A percentile compares a stretch with the other conserved stretches of the same genome.
phyloP scores from a whole-genome alignment of 2,888 invertebrate species.

The Poecilus cupreus region DNA sequence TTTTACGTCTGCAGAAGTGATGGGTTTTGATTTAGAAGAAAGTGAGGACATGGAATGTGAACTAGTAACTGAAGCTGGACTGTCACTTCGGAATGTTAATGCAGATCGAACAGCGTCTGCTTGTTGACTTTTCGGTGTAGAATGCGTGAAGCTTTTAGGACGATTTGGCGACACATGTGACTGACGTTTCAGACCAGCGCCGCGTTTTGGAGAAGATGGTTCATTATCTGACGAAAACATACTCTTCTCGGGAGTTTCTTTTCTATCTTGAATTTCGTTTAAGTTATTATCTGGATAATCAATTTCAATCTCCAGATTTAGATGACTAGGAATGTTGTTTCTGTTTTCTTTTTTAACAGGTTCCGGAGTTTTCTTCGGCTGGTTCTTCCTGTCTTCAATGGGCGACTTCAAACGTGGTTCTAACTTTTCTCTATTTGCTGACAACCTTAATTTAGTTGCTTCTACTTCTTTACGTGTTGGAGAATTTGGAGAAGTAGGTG shows the following conservation, averaged over 20 bases:
- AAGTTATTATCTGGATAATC: slow-evolving; percentile 66
- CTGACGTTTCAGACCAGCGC: slow-evolving; percentile 55
- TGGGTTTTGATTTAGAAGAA: slow-evolving; percentile 41
- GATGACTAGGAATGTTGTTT: slow-evolving; percentile 64
- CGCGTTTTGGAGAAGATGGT: slow-evolving; percentile 41
- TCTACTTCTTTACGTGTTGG: slow-evolving; percentile 67
- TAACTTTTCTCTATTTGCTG: slow-evolving; percentile 69
- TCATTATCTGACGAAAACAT: slow-evolving; percentile 51
- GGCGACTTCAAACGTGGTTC: slow-evolving; percentile 71
- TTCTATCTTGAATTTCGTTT: slow-evolving; percentile 54
- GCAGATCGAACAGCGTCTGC: slow-evolving; percentile 30
- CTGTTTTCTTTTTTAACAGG: slow-evolving; percentile 28
- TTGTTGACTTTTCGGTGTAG: slow-evolving; percentile 31
- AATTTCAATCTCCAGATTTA: slow-evolving; percentile 66
- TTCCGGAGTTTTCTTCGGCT: slow-evolving; percentile 55
- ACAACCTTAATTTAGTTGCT: slow-evolving; percentile 69
- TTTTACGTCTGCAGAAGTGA: slow-evolving; percentile 33
- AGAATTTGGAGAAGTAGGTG: slow-evolving; percentile 65
- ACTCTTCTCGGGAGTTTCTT: slow-evolving; percentile 54
- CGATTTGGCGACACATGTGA: slow-evolving; percentile 56
- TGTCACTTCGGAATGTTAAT: slow-evolving; percentile 36
- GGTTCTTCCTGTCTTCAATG: slow-evolving; percentile 64
- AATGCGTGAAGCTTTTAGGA: slow-evolving; percentile 52
- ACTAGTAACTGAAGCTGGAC: slow-evolving; percentile 50
- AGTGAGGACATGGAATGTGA: slow-evolving; percentile 44